Evolutionary conservation across 30 jellyfish, hydroid and myxozoan species (phyloP).

Genomic region (Cassiopea xamachana): DNA sequence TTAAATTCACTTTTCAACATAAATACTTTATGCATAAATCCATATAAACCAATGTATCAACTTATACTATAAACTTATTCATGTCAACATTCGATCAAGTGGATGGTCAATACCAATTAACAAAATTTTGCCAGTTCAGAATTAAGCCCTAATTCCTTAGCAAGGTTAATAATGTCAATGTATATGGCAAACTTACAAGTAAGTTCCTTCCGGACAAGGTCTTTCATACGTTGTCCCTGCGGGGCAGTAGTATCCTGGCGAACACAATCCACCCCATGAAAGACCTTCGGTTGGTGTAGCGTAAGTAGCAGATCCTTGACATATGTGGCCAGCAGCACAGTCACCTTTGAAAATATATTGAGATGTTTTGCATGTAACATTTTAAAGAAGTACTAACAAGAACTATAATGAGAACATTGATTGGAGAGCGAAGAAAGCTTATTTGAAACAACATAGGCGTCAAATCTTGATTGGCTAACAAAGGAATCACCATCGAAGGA

Average conservation of each 20-base stretch:
- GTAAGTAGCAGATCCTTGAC: constrained; percentile 92
- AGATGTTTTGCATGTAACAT: background rate
- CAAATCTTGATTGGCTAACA: no score
- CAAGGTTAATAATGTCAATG: background rate
- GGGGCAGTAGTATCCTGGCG: constrained; percentile 95
- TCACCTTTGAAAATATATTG: constrained; percentile 51
- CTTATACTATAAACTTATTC: no score
- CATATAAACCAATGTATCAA: no score
- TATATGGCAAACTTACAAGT: constrained; percentile 56
- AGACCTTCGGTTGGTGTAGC: constrained; percentile 88
- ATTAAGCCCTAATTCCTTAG: no score
- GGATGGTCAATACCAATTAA: no score
- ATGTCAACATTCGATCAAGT: no score
- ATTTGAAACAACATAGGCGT: no score
- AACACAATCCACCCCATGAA: constrained; percentile 91
- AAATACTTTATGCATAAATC: no score
- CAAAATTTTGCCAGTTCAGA: no score
- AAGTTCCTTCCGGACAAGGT: constrained; percentile 99
- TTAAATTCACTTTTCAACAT: no score
- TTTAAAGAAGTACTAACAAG: background rate
- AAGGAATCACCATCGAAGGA: no score
- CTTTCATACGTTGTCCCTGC: constrained; percentile 92
- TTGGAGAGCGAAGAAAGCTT: background rate
- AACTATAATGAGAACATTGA: background rate
- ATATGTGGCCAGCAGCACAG: constrained; percentile 94